Base-by-base conservation (phyloP, 2,888 invertebrate genomes). In the Tetheella fluctuosa region DNA sequence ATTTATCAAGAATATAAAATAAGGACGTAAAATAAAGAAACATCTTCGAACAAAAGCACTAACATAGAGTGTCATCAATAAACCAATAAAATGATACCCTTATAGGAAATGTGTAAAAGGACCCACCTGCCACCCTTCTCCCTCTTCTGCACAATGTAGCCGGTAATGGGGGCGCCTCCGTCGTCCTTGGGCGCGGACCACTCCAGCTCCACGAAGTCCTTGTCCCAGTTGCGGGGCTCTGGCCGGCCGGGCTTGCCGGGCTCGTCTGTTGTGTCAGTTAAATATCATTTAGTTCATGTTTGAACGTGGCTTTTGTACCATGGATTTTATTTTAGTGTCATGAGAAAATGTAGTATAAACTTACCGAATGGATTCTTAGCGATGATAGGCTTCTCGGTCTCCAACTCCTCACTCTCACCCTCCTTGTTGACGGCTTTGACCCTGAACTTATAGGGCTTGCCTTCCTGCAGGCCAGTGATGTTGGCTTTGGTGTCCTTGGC, bases 281-380 rank as follows among this genome's bases (percentile, higher is more conserved):
- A 55, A 25, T 25, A 20, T 52, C 6, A 15, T 53, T 23, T 23
- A n/a, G 25, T 25, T 25, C 25, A 25, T 25, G 25, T 13, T 5
- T 25, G 2, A 53, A 23, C 3, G 23, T 23, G 13, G 52, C 3
- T 25, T 25, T 53, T 53, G 23, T 8, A 23, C 20, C 53, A 5
- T 8, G 2, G 12, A 25, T 53, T 8, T 23, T 13, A 48, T 25
- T 42, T 5, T 23, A 15, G 8, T 37, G 15, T 37, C 17, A n/a
- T 17, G 3, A n/a, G n/a, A n/a, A n/a, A n/a, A n/a, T n/a, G n/a
- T n/a, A n/a, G 7, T 28, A 34, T 13, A 37, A 10, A 84, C 94
- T 93, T 85, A 97, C 97, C 99, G 90, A 97, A 99, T 67, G 99
- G 99, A 97, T 99, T 99, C 91, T 99, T 99, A 61, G 99, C 99